Percentiles rank a stretch among this genome's conserved stretches.
phyloP scores from a whole-genome alignment of 2,113 vertebrate genomes.

The Tyrannus savana region DNA sequence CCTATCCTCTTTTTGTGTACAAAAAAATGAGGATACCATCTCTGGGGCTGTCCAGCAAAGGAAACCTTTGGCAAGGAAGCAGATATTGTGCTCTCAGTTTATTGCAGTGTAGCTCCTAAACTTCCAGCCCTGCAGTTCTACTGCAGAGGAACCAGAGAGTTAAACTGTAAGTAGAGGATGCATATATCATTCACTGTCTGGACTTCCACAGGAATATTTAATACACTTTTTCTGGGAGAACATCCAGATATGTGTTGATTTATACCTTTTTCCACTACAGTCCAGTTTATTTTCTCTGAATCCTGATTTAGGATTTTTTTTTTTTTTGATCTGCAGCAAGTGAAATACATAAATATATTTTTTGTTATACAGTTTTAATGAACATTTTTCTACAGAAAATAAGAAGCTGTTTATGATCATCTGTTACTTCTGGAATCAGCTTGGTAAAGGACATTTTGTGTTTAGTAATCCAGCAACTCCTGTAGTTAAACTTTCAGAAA shows the following conservation, averaged over 20 bases:
- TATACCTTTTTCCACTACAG: not conserved
- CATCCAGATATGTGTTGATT: not conserved
- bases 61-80: not conserved
- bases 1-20: not conserved
- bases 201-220: not conserved
- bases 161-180: not conserved
- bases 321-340: not conserved
- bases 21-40: not conserved
- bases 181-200: not conserved
- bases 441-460: not conserved
- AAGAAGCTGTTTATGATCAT: slow-evolving; percentile 15
- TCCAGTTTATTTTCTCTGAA: not conserved
- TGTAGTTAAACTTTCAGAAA: slow-evolving; percentile 29
- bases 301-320: not conserved
- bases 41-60: not conserved
- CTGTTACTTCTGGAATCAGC: slow-evolving; percentile 24
- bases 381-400: not conserved
- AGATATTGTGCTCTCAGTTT: not conserved
- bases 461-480: slow-evolving; percentile 6
- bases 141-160: not conserved
- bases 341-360: not conserved
- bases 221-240: not conserved
- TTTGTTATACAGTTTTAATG: not conserved
- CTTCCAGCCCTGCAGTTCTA: not conserved
- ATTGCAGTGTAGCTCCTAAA: not conserved